Conservation (phyloP, 2,113 vertebrate species). For the Balaeniceps rex region DNA sequence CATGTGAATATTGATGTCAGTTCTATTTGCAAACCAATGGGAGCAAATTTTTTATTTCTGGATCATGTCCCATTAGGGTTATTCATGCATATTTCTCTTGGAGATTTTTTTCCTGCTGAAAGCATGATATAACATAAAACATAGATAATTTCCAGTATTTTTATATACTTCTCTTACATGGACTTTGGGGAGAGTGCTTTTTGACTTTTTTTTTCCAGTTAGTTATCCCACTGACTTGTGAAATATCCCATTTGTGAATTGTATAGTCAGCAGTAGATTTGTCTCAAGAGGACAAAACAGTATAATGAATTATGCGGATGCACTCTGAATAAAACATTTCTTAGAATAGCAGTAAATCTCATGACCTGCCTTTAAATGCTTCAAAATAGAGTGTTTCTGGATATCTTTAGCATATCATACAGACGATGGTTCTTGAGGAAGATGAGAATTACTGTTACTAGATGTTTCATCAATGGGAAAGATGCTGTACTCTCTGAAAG, state of each 20-base stretch:
- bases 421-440: neutral
- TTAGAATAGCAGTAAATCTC: neutral
- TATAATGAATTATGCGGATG: neutral
- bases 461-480: neutral
- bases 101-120: neutral
- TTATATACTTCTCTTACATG: neutral
- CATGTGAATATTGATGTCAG: neutral
- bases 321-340: neutral
- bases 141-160: neutral
- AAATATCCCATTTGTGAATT: neutral
- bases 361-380: neutral
- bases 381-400: neutral
- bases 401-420: neutral
- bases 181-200: neutral
- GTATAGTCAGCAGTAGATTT: neutral
- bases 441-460: neutral
- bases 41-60: neutral
- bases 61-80: neutral
- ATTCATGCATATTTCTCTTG: neutral
- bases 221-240: neutral
- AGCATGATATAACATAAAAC: neutral
- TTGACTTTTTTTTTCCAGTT: neutral
- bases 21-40: neutral
- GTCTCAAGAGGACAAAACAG: neutral
- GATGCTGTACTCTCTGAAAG: neutral